These are phyloP conservation scores for Lepidonotus clava DNA, from an alignment of 2,888 invertebrate species.

Conservation along the genomic window DNA sequence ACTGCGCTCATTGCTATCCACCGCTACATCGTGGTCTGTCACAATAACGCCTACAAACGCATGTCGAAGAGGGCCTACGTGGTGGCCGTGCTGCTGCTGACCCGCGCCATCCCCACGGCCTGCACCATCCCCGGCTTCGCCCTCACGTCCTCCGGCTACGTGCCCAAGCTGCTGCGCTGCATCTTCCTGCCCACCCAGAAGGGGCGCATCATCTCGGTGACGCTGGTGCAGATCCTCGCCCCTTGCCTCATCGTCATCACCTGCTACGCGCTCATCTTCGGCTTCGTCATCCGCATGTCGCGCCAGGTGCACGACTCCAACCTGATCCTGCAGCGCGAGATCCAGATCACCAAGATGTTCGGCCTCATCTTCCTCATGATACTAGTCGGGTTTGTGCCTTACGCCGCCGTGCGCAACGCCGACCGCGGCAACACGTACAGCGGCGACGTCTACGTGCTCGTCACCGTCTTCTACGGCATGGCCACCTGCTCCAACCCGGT, in stretches of 20 bases:
- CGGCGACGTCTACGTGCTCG: conserved; percentile 77
- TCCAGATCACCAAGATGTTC: conserved; percentile 80
- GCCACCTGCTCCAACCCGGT: conserved; percentile 78
- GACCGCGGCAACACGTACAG: conserved; percentile 73
- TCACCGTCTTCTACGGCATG: conserved; percentile 78
- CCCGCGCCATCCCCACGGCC: conserved; percentile 75
- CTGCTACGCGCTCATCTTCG: conserved; percentile 77
- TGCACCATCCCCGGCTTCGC: conserved; percentile 75
- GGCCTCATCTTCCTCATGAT: conserved; percentile 78
- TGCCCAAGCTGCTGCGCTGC: conserved; percentile 75
- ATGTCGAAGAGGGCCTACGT: conserved; percentile 77
- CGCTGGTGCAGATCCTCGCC: conserved; percentile 75
- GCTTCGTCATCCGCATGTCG: conserved; percentile 75
- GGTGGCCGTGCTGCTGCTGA: conserved; percentile 74
- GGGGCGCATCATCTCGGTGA: conserved; percentile 74
- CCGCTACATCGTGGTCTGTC: conserved; percentile 77
- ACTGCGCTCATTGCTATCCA: conserved; percentile 78
- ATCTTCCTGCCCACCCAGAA: conserved; percentile 74
- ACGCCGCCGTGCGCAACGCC: conserved; percentile 76
- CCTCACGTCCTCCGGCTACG: conserved; percentile 75
- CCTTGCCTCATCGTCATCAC: conserved; percentile 77
- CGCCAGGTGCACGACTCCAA: conserved; percentile 72
- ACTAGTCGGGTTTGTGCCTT: conserved; percentile 77
- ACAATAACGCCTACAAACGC: conserved; percentile 76
- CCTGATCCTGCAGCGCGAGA: conserved; percentile 75